Conservation (phyloP, 2,888 invertebrate species). For the Ophion costatus region DNA sequence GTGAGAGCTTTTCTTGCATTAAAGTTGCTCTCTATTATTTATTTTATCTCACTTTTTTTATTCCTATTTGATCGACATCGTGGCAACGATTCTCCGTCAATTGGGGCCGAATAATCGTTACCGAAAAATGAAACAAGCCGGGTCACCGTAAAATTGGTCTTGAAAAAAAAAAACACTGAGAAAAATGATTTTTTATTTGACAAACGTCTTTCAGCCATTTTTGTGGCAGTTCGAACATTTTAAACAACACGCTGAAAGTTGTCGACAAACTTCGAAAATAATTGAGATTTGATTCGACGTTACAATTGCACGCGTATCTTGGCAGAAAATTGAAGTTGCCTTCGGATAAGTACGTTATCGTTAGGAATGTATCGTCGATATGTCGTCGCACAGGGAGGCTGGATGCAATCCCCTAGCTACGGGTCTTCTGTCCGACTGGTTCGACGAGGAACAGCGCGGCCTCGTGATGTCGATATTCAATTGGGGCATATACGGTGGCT, state of each 20-base stretch:
- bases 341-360: too few relatives aligned
- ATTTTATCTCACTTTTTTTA: conserved; percentile 21
- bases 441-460: conserved; percentile 92
- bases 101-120: too few relatives aligned
- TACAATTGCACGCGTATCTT: too few relatives aligned
- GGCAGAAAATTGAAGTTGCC: not conserved
- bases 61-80: not conserved
- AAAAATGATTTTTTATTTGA: too few relatives aligned
- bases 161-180: too few relatives aligned
- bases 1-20: conserved; percentile 83
- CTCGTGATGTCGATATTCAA: conserved; percentile 96
- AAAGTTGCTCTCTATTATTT: conserved; percentile 2
- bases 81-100: not conserved
- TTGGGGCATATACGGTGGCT: conserved; percentile 98
- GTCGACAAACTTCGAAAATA: too few relatives aligned
- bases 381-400: conserved; percentile 87
- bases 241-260: too few relatives aligned
- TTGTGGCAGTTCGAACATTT: too few relatives aligned
- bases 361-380: conserved; percentile 14
- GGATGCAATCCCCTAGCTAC: conserved; percentile 95
- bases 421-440: conserved; percentile 92
- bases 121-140: too few relatives aligned
- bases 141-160: too few relatives aligned
- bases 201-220: too few relatives aligned
- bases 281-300: too few relatives aligned